These are phyloP conservation scores for Manacus vitellinus DNA, from an alignment of 2,113 vertebrate species.

Conservation along the genomic window DNA sequence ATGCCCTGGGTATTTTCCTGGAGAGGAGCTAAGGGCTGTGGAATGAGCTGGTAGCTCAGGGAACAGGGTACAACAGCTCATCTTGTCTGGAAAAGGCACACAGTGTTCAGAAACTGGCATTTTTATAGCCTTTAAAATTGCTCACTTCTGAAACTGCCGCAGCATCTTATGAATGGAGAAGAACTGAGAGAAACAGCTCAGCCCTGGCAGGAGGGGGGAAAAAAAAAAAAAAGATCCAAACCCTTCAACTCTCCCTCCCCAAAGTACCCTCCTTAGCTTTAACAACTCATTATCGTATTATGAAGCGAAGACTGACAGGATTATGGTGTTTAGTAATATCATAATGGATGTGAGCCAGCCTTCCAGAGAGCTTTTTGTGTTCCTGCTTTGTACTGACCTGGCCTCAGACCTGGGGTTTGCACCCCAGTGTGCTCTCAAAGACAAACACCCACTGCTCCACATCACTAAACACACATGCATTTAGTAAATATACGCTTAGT, in stretches of 20 bases:
- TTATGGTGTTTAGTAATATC: slow-evolving; percentile 32
- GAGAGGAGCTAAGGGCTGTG: neutral
- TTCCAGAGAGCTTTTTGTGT: neutral
- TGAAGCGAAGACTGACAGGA: neutral
- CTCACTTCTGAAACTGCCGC: neutral
- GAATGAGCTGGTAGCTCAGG: neutral
- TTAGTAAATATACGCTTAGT: neutral
- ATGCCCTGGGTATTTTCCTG: neutral
- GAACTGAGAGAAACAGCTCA: neutral
- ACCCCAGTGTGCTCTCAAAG: neutral
- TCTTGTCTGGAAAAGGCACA: neutral
- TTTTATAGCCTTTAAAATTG: neutral
- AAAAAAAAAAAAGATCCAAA: neutral
- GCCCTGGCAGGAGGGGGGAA: neutral
- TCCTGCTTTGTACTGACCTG: neutral
- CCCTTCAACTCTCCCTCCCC: neutral
- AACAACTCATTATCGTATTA: slow-evolving; percentile 50
- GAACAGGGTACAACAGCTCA: neutral
- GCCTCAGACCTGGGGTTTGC: neutral
- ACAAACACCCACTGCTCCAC: neutral
- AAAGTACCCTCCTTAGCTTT: neutral
- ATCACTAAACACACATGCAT: neutral
- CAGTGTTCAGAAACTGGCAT: neutral
- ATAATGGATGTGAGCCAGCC: neutral
- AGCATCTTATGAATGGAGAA: neutral